Conservation (phyloP, 2,888 invertebrate species). For the Spialia ferax region DNA sequence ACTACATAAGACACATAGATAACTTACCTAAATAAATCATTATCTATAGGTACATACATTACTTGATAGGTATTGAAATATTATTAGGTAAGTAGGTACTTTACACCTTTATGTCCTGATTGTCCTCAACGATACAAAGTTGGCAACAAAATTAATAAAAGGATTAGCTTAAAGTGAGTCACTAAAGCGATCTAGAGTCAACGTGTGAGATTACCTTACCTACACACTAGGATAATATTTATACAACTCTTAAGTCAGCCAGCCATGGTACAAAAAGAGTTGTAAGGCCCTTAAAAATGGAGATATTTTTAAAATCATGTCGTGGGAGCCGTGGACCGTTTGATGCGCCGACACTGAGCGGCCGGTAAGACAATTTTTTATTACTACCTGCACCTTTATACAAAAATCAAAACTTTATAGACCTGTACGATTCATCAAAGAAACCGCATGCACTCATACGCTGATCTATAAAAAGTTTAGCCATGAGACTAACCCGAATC, state of each 20-base stretch:
- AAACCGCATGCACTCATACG: constrained; percentile 55
- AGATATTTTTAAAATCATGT: constrained; percentile 75
- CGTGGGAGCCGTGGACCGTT: constrained; percentile 75
- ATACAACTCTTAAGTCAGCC: constrained; percentile 40
- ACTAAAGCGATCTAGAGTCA: neutral
- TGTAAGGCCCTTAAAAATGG: constrained; percentile 63
- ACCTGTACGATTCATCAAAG: constrained; percentile 69
- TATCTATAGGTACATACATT: too few species aligned
- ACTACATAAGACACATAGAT: neutral
- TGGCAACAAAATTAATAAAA: neutral
- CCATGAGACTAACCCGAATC: constrained; percentile 32
- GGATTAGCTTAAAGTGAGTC: neutral
- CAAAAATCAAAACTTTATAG: constrained; percentile 76
- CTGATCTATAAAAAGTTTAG: constrained; percentile 26
- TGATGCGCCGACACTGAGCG: constrained; percentile 72
- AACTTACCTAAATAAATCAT: too few species aligned
- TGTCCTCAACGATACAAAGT: too few species aligned
- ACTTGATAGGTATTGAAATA: too few species aligned
- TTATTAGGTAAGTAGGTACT: too few species aligned
- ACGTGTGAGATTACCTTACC: neutral
- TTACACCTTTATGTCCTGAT: too few species aligned
- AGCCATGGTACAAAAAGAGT: constrained; percentile 30
- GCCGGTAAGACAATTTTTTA: constrained; percentile 74
- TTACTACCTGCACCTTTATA: constrained; percentile 72
- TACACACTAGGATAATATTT: constrained; percentile 21